Conservation (phyloP, 2,797 vertebrate genomes). For the Manis crassicaudata region DNA sequence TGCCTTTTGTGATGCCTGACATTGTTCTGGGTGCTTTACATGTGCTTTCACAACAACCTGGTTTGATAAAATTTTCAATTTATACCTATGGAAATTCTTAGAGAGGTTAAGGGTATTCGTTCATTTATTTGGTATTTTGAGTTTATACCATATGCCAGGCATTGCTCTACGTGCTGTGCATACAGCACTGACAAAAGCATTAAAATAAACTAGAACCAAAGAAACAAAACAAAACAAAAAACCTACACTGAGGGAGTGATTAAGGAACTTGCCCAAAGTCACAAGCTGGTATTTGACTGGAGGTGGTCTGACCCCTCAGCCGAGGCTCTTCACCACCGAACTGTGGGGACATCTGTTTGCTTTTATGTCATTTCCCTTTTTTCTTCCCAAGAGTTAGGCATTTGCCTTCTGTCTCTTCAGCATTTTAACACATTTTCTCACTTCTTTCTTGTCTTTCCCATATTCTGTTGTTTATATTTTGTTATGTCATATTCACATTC, state of each 20-base stretch:
- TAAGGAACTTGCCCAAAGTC: not conserved
- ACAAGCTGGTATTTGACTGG: not conserved
- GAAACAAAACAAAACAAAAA: no score
- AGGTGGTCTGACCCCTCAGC: accelerated
- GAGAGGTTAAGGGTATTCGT: not conserved
- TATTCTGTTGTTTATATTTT: not conserved
- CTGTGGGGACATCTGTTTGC: not conserved
- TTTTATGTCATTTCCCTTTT: not conserved
- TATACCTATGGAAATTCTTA: not conserved
- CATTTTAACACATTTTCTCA: not conserved
- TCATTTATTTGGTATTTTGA: not conserved
- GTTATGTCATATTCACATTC: not conserved
- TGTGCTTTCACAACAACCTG: not conserved
- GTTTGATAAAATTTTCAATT: slow-evolving; percentile 13
- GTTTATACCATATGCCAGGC: not conserved
- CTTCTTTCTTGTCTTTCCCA: not conserved
- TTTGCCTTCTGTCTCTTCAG: not conserved
- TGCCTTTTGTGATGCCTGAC: not conserved
- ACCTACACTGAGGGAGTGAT: not conserved
- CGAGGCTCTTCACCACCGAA: not conserved
- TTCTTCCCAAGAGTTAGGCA: not conserved
- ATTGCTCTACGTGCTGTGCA: not conserved
- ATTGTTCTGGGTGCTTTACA: not conserved
- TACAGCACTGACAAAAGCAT: not conserved
- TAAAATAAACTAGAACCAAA: not conserved